Percentiles rank a stretch among this genome's conserved stretches.
phyloP scores from a whole-genome alignment of 1,140 invertebrate species.

The Acyrthosiphon pisum region DNA sequence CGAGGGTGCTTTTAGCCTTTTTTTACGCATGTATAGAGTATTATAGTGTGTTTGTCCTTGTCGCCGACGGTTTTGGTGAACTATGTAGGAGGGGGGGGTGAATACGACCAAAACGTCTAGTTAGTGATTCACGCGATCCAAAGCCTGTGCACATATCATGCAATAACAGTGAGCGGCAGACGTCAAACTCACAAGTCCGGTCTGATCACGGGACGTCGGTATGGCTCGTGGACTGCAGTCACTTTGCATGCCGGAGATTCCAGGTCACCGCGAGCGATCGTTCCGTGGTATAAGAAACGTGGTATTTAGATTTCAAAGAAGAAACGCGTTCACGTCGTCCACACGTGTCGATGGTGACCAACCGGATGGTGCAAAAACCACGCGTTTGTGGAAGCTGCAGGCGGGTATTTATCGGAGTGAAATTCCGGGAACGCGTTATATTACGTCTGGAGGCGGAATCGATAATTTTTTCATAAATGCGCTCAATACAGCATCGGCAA shows the following conservation, averaged over 20 bases:
- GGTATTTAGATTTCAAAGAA: conserved; percentile 20
- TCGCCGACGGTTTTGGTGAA: not conserved
- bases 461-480: not conserved
- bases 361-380: not conserved
- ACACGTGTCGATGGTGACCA: not conserved
- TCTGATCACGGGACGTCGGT: too few species aligned
- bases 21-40: not conserved
- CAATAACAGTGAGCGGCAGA: too few species aligned
- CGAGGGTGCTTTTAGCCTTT: not conserved
- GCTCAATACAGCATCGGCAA: not conserved
- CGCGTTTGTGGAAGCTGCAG: not conserved
- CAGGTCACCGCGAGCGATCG: not conserved
- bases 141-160: too few species aligned
- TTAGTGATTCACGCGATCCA: too few species aligned
- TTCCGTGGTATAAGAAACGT: not conserved
- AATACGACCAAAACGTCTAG: too few species aligned
- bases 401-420: conserved; percentile 21
- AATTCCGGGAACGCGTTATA: conserved; percentile 18
- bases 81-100: too few species aligned
- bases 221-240: too few species aligned
- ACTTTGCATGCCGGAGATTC: not conserved
- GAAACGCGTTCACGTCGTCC: not conserved
- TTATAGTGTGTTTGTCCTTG: not conserved
- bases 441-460: not conserved
- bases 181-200: too few species aligned